Conservation (phyloP, 2,113 vertebrate species). For the Phylloscopus trochilus region DNA sequence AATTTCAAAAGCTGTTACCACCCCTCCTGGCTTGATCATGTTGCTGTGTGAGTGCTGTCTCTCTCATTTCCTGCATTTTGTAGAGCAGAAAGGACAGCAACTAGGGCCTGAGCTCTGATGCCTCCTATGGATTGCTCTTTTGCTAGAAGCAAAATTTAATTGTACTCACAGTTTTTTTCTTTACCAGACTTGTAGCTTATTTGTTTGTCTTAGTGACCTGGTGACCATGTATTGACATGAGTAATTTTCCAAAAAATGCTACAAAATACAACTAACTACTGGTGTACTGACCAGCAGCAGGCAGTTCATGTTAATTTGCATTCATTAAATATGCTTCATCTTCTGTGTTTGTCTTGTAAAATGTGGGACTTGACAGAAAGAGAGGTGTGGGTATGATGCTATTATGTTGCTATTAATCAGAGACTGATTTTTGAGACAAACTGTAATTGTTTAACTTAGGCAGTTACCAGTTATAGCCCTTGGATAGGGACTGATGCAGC, state of each 20-base stretch:
- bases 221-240: not conserved
- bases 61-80: not conserved
- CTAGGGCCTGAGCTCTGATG: not conserved
- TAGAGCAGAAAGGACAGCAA: not conserved
- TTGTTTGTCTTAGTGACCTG: not conserved
- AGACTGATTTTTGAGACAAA: not conserved
- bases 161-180: not conserved
- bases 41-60: not conserved
- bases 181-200: not conserved
- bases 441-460: not conserved
- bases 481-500: not conserved
- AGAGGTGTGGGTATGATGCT: not conserved
- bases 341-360: not conserved
- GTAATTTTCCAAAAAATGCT: accelerated
- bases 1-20: not conserved
- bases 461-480: not conserved
- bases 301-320: not conserved
- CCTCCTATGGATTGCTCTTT: not conserved
- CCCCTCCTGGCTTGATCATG: not conserved
- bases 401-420: not conserved
- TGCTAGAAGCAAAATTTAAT: not conserved
- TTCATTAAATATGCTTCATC: not conserved
- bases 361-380: not conserved
- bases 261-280: not conserved
- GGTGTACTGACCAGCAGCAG: not conserved